These are phyloP conservation scores for Fratercula arctica DNA, from an alignment of 2,797 vertebrate genomes.

Conservation along the genomic window DNA sequence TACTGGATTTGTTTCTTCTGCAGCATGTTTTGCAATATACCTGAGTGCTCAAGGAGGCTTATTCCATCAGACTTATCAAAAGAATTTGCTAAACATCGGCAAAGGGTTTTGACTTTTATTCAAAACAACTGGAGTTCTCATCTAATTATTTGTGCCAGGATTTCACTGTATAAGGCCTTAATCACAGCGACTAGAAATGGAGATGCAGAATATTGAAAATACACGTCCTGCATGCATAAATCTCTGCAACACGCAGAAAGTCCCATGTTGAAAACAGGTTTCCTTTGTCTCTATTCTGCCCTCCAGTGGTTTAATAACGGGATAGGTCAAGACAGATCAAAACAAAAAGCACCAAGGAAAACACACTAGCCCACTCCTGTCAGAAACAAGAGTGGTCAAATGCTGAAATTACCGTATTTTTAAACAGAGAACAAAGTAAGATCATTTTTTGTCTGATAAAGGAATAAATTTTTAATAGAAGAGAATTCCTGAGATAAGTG, in stretches of 20 bases:
- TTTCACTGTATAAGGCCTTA: background rate
- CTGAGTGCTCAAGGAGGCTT: background rate
- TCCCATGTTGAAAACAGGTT: background rate
- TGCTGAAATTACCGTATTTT: background rate
- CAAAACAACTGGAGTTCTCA: background rate
- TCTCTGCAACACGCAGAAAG: background rate
- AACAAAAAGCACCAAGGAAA: background rate
- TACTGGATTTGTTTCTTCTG: background rate
- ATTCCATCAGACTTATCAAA: background rate
- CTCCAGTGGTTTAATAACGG: conserved; percentile 49
- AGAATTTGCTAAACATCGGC: background rate
- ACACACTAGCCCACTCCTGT: background rate
- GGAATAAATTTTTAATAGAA: background rate
- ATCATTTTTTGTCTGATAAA: background rate
- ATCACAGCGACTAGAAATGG: background rate
- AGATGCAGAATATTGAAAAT: background rate
- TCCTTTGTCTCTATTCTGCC: conserved; percentile 59
- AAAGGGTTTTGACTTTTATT: background rate
- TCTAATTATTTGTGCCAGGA: background rate
- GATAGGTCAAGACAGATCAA: background rate
- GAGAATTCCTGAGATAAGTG: background rate
- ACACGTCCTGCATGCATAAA: background rate
- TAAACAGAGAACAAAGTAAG: background rate
- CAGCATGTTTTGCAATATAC: background rate
- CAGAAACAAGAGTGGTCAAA: background rate